phyloP scores from a whole-genome alignment of 2,113 vertebrate genomes.

The Centropus unirufus region DNA sequence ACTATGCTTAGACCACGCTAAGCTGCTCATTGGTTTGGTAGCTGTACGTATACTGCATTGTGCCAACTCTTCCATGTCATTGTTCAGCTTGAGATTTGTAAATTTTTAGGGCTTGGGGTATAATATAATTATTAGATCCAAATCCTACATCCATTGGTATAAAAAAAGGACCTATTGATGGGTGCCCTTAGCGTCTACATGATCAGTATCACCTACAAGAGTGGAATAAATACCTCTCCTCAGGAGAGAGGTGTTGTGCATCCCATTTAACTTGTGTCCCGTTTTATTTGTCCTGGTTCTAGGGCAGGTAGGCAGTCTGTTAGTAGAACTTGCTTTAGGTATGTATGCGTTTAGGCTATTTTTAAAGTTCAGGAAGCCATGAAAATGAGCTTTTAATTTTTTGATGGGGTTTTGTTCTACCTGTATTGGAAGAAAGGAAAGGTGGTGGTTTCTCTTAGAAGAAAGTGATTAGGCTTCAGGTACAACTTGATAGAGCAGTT shows the following conservation, averaged over 20 bases:
- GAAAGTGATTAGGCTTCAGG: not conserved
- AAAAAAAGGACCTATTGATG: not conserved
- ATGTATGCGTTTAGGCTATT: not conserved
- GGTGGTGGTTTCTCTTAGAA: not conserved
- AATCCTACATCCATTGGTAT: not conserved
- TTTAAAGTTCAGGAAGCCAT: not conserved
- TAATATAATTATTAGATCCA: not conserved
- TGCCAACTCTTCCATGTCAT: not conserved
- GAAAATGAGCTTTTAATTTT: not conserved
- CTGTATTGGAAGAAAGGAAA: not conserved
- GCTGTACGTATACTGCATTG: not conserved
- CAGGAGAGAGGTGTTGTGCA: not conserved
- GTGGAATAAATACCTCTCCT: not conserved
- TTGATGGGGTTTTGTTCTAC: not conserved
- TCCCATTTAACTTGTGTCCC: not conserved
- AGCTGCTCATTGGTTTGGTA: not conserved
- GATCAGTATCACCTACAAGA: not conserved
- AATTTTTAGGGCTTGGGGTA: not conserved
- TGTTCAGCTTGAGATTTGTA: not conserved
- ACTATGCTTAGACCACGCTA: not conserved
- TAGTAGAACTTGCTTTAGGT: not conserved
- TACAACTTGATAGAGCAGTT: not conserved
- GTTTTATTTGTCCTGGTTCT: not conserved
- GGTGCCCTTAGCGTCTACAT: fast-evolving
- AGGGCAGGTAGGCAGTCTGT: not conserved